Evolutionary conservation across 2,888 invertebrate species (phyloP), one percentile per base, ranked within the genome.

Genomic region (Synanthedon vespiformis): DNA sequence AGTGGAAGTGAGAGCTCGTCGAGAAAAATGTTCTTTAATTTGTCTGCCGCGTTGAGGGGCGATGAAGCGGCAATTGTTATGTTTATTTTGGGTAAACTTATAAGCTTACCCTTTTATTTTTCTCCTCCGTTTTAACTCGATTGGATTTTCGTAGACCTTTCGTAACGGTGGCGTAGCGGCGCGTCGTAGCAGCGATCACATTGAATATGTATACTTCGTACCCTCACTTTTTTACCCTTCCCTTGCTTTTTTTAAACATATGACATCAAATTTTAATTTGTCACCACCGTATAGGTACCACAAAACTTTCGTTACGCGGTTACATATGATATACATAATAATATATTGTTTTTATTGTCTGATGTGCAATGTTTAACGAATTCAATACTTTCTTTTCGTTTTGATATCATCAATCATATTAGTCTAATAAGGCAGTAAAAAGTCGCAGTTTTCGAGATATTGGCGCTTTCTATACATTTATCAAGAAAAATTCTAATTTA

Each of bases 1-100:
- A 70, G 77, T 71, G 73, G 68, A 67, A 71, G 69, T 65, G 71
- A 72, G 72, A 68, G 74, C 70, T 68, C 65, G 64, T 60, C 64
- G 63, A 77, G 77, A 84, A 86, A 85, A 85, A 86, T 80, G 74
- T 72, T 77, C 76, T 79, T 81, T 82, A 85, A 86, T 86, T 85
- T 83, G 79, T 85, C 79, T 76, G 73, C 66, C 62, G 67, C 70
- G 70, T 68, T 77, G 68, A 61, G 66, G 74, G 70, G 78, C 78
- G 80, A 81, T 84, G 77, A 79, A 77, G 68, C 77, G 72, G 76
- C 80, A 77, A 84, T 75, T 77, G 80, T 82, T 83, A 82, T 80
- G 77, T 80, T 83, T 85, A 80, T 80, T 74, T 70, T 63, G 34
- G 62, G 61, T 65, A 73, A 68, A 75, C 75, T 78, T 79, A 70